These are phyloP conservation scores for Simalia tracyae DNA, from an alignment of 2,797 vertebrate species.

Conservation along the genomic window DNA sequence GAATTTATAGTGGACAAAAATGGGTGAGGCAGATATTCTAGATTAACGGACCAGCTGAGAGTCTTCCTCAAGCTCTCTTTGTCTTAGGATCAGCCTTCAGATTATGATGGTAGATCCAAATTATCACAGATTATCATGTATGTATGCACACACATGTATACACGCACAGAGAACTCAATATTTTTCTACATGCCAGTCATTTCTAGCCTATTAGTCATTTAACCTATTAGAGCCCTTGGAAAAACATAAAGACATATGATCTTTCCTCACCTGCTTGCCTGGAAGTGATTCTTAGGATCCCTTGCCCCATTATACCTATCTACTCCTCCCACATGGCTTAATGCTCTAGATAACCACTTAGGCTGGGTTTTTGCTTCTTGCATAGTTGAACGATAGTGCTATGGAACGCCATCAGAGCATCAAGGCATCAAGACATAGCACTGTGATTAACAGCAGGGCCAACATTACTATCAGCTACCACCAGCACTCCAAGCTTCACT, in stretches of 20 bases:
- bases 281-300: background rate
- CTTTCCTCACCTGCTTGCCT: background rate
- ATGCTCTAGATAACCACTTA: background rate
- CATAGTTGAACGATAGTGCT: background rate
- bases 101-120: background rate
- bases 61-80: background rate
- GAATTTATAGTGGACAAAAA: background rate
- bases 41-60: background rate
- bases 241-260: background rate
- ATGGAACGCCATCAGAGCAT: background rate
- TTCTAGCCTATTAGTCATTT: background rate
- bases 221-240: background rate
- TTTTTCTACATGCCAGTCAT: background rate
- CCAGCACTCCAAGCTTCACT: background rate
- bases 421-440: background rate
- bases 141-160: background rate
- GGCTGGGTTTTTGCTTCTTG: background rate
- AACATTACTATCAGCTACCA: background rate
- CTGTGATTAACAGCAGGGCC: background rate
- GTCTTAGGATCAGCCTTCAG: background rate
- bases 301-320: background rate
- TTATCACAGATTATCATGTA: background rate
- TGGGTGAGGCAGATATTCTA: background rate
- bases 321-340: background rate
- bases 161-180: background rate